Evolutionary conservation across 2,888 invertebrate species (phyloP), one percentile per base, ranked within the genome.

Genomic region (Ceriagrion tenellum): DNA sequence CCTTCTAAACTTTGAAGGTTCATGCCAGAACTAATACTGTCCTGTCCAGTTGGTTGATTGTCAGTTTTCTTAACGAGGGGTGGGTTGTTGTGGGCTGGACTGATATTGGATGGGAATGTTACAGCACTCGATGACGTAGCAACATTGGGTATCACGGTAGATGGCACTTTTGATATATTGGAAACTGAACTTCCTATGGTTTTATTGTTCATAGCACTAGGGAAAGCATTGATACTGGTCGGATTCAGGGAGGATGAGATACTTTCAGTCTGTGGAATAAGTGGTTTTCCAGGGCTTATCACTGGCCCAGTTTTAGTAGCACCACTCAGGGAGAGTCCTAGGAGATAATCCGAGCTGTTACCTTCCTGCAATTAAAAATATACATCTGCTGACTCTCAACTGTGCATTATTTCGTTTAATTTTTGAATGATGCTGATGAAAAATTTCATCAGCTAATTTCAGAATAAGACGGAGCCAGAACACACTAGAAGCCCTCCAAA

Each of bases 281-380:
- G 69, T 74, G 93, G 69, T 93, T 81, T 81, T 4, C 30, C 81
- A 35, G 93, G 47, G 20, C 47, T 93, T 20, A 69, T 47, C 10
- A 35, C 47, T 10, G 93, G 69, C 6, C 30, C 35, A 47, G 93
- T 69, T 69, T 69, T 63, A 74, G 69, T 55, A 69, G 93, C 63
- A 47, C 93, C 93, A 93, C 93, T 93, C n/a, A 93, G 55, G 16
- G 93, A 74, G 12, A 93, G 93, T 4, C 93, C 93, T 55, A 93
- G 69, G n/a, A 93, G 93, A 40, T 93, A 69, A n/a, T 93, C 74
- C n/a, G 69, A 47, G 47, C 69, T 93, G 47, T 93, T 93, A 55
- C 69, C 30, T 35, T 93, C 93, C 93, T 93, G 69, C 16, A 69
- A 93, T 12, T 10, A 81, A 26, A 35, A 35, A 81, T 69, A 69